phyloP scores from a whole-genome alignment of 2,113 vertebrate genomes.

The Casuarius casuarius region DNA sequence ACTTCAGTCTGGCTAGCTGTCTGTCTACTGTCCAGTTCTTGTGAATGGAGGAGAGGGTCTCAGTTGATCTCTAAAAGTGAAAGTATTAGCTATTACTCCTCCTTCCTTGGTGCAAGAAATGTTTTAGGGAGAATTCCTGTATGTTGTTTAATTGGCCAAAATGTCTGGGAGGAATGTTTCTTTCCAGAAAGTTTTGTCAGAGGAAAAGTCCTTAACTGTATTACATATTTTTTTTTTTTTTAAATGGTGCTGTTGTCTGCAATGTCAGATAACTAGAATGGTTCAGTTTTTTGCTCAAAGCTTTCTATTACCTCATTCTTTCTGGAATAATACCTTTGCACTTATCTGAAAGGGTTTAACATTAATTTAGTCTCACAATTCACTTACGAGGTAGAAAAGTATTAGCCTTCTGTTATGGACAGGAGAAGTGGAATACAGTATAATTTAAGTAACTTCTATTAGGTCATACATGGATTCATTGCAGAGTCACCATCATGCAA shows the following conservation, averaged over 20 bases:
- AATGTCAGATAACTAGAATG: background rate
- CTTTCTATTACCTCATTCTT: background rate
- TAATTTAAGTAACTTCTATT: background rate
- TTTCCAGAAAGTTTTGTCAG: background rate
- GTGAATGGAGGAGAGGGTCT: background rate
- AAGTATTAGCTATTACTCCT: background rate
- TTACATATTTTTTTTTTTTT: background rate
- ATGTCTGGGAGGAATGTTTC: background rate
- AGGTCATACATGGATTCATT: background rate
- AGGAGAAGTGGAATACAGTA: background rate
- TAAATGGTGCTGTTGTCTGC: background rate
- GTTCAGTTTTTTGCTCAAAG: background rate
- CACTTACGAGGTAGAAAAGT: background rate
- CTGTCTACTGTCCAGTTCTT: background rate
- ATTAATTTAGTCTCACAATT: background rate
- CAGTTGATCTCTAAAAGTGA: background rate
- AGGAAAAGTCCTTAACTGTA: background rate
- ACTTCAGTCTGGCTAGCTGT: background rate
- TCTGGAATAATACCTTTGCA: background rate
- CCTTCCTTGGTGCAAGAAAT: background rate
- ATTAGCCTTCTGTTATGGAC: background rate
- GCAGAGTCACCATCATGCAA: background rate
- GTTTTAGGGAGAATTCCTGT: background rate
- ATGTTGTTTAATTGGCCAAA: background rate
- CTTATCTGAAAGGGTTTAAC: background rate